Evolutionary conservation across 2,888 invertebrate species (phyloP), one percentile per base, ranked within the genome.

Genomic region (Trachelus stipa): DNA sequence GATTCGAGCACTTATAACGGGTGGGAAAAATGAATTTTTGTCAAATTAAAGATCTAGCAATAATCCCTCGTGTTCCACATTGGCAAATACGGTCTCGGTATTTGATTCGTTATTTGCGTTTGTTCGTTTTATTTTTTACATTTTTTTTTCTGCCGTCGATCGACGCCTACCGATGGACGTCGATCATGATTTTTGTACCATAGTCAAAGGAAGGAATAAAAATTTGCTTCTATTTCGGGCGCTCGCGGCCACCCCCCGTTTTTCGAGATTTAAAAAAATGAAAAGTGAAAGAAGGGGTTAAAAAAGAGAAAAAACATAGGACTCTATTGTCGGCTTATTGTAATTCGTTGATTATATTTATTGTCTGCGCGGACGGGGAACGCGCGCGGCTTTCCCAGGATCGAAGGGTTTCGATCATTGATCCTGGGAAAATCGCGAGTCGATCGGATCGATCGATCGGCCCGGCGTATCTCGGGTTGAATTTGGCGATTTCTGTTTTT

Each of bases 271-370:
- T 6, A 71, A 71, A 71, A 71, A 71, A 23, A 71, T 11, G 77
- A 75, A 77, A 75, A 75, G 56, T 31, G 56, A 56, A 56, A 9
- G 56, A 56, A 23, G 9, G 56, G 56, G 56, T 15, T 15, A 2
- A 23, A 56, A 56, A 56, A 23, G 23, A 56, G n/a, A n/a, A 74
- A 56, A 15, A 37, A 73, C 9, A 74, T 56, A 71, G 35, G 34
- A 68, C 68, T 74, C 9, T 56, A 9, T 56, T 23, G 6, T 56
- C 56, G 56, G 56, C 56, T 56, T 56, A 23, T 85, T 83, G 85
- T 88, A n/a, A 23, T 76, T 88, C 87, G 90, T 89, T 90, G 86
- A 83, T 89, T 87, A 87, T 90, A 88, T 88, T 89, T 87, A 87
- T 87, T 88, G 85, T 82, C 84, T 86, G 79, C 69, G 74, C 71